phyloP scores from a whole-genome alignment of 92 coral and sea anemone species.

The Zoanthus sansibaricus region DNA sequence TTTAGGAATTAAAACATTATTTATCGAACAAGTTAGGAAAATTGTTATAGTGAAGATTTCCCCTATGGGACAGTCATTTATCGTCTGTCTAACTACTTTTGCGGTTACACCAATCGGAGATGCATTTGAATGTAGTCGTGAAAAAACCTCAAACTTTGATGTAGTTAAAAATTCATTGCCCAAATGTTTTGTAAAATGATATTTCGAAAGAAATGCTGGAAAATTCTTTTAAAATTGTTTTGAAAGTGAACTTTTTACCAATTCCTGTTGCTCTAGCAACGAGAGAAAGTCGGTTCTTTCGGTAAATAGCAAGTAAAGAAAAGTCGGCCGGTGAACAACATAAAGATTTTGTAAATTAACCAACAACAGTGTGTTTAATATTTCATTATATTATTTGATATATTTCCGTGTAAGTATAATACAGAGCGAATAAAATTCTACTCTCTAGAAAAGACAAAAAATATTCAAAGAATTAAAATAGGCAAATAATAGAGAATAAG shows the following conservation, averaged over 20 bases:
- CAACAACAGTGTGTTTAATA: too few species aligned
- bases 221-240: neutral
- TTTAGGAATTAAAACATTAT: neutral
- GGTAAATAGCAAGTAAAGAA: too few species aligned
- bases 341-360: too few species aligned
- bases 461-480: too few species aligned
- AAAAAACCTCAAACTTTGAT: neutral
- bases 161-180: slow-evolving; percentile 5
- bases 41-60: neutral
- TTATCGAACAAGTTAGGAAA: neutral
- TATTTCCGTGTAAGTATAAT: too few species aligned
- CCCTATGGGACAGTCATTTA: too few species aligned
- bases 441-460: too few species aligned
- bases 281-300: too few species aligned
- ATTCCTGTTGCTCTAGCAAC: neutral
- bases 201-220: neutral
- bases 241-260: neutral
- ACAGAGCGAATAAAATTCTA: too few species aligned
- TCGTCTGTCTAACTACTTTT: slow-evolving; percentile 29
- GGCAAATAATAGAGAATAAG: too few species aligned
- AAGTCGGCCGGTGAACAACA: too few species aligned
- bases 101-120: neutral
- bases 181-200: neutral
- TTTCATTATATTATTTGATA: too few species aligned
- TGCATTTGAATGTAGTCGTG: neutral